Percentiles rank a stretch among this genome's conserved stretches.
Conservation (phyloP, 1,140 invertebrate species). For the Caenorhabditis remanei region DNA sequence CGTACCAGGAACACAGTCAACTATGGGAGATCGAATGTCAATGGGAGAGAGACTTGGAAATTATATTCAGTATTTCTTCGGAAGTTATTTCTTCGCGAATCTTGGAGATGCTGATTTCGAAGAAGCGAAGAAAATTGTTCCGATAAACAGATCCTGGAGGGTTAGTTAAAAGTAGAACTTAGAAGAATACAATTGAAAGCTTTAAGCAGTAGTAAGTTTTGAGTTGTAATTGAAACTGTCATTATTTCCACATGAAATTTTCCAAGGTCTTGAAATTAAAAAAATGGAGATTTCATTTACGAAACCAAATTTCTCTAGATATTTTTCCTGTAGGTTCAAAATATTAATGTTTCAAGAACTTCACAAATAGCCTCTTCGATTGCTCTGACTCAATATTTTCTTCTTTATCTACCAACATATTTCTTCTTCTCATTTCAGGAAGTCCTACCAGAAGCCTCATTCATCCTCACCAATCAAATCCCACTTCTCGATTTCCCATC, state of each 20-base stretch:
- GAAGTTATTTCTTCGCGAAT: conserved; percentile 1
- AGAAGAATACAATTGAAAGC: too few relatives aligned
- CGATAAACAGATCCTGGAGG: conserved; percentile 4
- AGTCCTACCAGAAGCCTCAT: conserved; percentile 23
- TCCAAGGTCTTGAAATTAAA: too few relatives aligned
- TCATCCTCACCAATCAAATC: conserved; percentile 65
- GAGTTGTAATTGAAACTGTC: too few relatives aligned
- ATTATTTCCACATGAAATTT: too few relatives aligned
- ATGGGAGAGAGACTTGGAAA: conserved; percentile 19
- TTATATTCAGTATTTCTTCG: conserved; percentile 10
- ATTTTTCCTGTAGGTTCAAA: too few relatives aligned
- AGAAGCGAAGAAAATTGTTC: background rate
- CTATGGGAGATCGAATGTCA: conserved; percentile 4
- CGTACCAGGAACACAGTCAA: conserved; percentile 1
- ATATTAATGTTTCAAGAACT: too few relatives aligned
- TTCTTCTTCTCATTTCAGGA: background rate
- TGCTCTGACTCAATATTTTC: background rate
- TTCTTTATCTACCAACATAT: background rate
- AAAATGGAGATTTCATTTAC: too few relatives aligned
- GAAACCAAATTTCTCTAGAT: background rate
- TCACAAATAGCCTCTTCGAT: too few relatives aligned
- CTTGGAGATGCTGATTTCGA: background rate
- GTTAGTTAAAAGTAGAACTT: too few relatives aligned
- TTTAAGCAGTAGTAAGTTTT: too few relatives aligned
- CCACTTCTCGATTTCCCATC: conserved; percentile 67